Base-by-base conservation (phyloP, 2,113 vertebrate species). In the Clarias batrachus region DNA sequence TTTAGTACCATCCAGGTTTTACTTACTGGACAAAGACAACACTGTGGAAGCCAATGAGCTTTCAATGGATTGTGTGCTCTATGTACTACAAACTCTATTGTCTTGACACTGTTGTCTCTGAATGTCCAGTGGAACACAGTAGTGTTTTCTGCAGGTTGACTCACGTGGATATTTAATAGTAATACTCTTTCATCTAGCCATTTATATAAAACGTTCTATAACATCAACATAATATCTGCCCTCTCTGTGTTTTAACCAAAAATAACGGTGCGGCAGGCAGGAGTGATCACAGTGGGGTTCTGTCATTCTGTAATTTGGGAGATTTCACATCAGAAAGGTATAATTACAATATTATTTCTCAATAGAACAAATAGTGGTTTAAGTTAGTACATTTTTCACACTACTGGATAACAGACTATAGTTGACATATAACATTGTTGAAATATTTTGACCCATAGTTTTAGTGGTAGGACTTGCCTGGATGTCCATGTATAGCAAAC, bases 1-100 rank as follows among this genome's bases (percentile, higher is more conserved):
- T 86, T 89, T 71, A 84, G 78, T 57, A 65, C 77, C 82, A 86
- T 90, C 88, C 76, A 89, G 86, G 77, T 89, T 89, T 89, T 89
- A 80, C 85, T 57, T 76, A 63, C 30, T 76, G 62, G 70, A 88
- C 86, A 90, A 90, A 89, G 71, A 88, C 52, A 74, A 48, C 81
- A 56, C 77, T 76, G 85, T 89, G 77, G 84, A 87, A 86, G 87
- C 73, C 60, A 30, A 14, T 37, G 76, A 86, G 60, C 84, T 70
- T 84, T 90, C 87, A 90, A 89, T 91, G 81, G 82, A 86, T 57
- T 62, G 81, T 71, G 56, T 80, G 83, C 81, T 90, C 84, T 89
- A 86, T 74, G 88, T 84, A 70, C 74, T 83, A 88, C 86, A 84
- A 81, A 60, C 83, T 83, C 86, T 88, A 85, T 89, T 89, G 87